Conservation (phyloP, 2,113 vertebrate species). For the Tetrao urogallus region DNA sequence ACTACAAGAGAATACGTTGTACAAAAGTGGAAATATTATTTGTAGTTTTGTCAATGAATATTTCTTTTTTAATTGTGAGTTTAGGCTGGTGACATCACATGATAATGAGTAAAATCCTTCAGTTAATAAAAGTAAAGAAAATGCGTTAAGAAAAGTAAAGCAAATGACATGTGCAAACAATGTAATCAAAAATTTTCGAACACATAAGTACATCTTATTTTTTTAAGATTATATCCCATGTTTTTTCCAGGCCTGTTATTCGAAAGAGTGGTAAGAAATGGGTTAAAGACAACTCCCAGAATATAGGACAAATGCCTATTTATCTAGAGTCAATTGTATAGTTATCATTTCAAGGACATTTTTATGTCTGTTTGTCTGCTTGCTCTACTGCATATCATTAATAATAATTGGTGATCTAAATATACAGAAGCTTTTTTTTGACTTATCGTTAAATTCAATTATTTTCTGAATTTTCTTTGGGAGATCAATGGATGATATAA, state of each 20-base stretch:
- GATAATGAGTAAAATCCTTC: not conserved
- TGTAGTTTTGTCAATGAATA: not conserved
- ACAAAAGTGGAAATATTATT: not conserved
- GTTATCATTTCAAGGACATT: not conserved
- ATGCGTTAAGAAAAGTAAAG: not conserved
- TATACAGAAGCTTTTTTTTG: not conserved
- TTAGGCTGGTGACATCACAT: not conserved
- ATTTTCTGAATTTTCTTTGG: not conserved
- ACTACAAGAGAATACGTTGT: not conserved
- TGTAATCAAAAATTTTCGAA: not conserved
- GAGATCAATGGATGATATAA: not conserved
- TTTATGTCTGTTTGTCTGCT: not conserved
- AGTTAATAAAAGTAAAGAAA: not conserved
- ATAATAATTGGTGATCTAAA: not conserved
- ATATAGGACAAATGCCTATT: not conserved
- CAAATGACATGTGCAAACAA: not conserved
- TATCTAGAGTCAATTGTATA: not conserved
- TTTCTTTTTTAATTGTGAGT: not conserved
- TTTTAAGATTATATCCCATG: not conserved
- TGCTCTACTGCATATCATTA: not conserved
- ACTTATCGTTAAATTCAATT: not conserved
- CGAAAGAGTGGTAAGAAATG: not conserved
- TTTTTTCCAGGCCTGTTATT: not conserved
- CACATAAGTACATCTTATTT: not conserved
- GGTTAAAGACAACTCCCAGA: not conserved